Conservation (phyloP, 2,797 vertebrate genomes). For the Megaceryle alcyon region DNA sequence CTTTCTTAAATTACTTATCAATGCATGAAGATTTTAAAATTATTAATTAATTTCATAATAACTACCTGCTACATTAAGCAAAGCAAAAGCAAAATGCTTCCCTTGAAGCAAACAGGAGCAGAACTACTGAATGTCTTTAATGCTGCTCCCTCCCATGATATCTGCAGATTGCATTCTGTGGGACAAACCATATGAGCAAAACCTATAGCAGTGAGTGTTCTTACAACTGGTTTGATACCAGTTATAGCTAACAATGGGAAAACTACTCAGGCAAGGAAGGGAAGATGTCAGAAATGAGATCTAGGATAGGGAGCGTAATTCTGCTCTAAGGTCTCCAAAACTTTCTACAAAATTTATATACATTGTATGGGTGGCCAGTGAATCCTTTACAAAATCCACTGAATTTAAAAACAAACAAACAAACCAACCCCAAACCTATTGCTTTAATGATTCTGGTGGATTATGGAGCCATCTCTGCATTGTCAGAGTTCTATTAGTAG, state of each 20-base stretch:
- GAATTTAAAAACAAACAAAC: neutral
- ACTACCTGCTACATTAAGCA: neutral
- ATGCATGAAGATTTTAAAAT: neutral
- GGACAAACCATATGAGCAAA: neutral
- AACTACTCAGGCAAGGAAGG: neutral
- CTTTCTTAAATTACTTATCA: constrained; percentile 34
- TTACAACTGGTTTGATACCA: neutral
- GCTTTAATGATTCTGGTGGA: neutral
- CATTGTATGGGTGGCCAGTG: neutral
- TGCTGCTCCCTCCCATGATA: neutral
- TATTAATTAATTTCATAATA: constrained; percentile 17
- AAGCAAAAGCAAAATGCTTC: neutral
- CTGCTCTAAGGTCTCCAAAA: neutral
- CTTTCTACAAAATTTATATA: neutral
- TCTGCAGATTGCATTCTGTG: neutral
- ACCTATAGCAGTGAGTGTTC: neutral
- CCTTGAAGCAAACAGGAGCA: neutral
- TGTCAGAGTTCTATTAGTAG: neutral
- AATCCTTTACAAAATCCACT: neutral
- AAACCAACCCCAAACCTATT: neutral
- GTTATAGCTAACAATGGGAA: neutral
- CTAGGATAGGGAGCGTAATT: neutral
- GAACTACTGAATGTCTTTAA: neutral
- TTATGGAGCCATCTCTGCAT: neutral
- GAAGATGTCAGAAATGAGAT: neutral